Evolutionary conservation across 92 coral and sea anemone species (phyloP).

Genomic region (Parazoanthus darwini): DNA sequence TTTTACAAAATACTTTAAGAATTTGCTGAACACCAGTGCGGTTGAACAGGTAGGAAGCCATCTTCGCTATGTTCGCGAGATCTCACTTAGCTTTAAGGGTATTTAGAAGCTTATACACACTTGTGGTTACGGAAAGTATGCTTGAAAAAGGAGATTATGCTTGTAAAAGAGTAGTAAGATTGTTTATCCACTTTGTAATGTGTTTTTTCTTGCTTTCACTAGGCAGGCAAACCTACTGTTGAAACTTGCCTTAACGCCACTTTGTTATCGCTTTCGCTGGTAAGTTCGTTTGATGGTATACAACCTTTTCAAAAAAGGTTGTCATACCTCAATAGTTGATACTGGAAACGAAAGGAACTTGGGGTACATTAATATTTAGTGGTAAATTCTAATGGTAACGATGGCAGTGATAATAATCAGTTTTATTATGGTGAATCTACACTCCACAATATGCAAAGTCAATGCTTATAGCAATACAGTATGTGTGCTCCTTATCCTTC

Average conservation of each 20-base stretch:
- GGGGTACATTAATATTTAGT: too few relatives aligned
- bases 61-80: not conserved
- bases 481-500: too few relatives aligned
- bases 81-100: not conserved
- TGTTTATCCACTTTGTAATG: not conserved
- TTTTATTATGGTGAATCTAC: too few relatives aligned
- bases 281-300: conserved; percentile 34
- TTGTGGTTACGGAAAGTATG: not conserved
- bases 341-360: too few relatives aligned
- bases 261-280: conserved; percentile 84
- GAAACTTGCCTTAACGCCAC: conserved; percentile 79
- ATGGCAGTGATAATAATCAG: too few relatives aligned
- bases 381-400: too few relatives aligned
- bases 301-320: too few relatives aligned
- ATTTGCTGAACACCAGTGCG: conserved; percentile 57
- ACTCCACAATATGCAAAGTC: too few relatives aligned
- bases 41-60: conserved; percentile 80
- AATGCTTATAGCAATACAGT: too few relatives aligned
- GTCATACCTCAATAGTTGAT: too few relatives aligned
- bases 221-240: conserved; percentile 94
- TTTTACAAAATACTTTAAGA: conserved; percentile 83
- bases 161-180: not conserved
- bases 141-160: not conserved
- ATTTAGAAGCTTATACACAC: not conserved
- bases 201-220: not conserved